Base-by-base conservation (phyloP, 2,113 vertebrate genomes). In the Ancistrus triradiatus region DNA sequence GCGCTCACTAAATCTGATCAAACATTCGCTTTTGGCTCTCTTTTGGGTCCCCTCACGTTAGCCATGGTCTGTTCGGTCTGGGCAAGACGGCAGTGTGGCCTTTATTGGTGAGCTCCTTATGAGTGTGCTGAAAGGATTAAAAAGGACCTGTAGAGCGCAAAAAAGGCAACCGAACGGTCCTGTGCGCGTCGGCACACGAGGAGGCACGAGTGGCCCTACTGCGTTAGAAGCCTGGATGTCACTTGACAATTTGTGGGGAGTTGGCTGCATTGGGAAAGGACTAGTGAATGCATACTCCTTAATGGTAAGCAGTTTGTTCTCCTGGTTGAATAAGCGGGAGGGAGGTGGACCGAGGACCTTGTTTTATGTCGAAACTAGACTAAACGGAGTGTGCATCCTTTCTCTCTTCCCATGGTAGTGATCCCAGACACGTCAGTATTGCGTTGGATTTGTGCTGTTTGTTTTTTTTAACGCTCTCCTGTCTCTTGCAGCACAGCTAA, bases 61-160 rank as follows among this genome's bases (percentile, higher is more conserved):
- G 73, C 69, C 72, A 86, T 85, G 71, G 80, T 91, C 93, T 95
- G 86, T 92, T 93, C 89, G 91, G 91, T 96, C 95, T 96, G 93
- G 95, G 95, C 95, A 97, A 97, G 95, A 96, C 88, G n/a, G 91
- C 94, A 97, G 94, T 97, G 91, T 86, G 93, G 94, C 94, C 94
- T 88, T 84, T 85, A 89, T 91, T 80, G 90, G 86, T 89, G 87
- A 91, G 91, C 91, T 91, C 92, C 85, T 93, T 79, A 90, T 91
- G 86, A 91, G 89, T 90, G 90, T 92, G 90, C 51, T 72, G 64
- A 56, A 50, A 47, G 52, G 58, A 89, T 90, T 51, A 81, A 85
- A 80, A 74, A 14, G 88, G 90, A 93, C 93, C 90, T 80, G 83
- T 81, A 87, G 77, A 83, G 84, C 81, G 80, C 85, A 77, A 87